Conservation (phyloP, 35 echinoderm and acorn worm species). For the Diadema setosum region DNA sequence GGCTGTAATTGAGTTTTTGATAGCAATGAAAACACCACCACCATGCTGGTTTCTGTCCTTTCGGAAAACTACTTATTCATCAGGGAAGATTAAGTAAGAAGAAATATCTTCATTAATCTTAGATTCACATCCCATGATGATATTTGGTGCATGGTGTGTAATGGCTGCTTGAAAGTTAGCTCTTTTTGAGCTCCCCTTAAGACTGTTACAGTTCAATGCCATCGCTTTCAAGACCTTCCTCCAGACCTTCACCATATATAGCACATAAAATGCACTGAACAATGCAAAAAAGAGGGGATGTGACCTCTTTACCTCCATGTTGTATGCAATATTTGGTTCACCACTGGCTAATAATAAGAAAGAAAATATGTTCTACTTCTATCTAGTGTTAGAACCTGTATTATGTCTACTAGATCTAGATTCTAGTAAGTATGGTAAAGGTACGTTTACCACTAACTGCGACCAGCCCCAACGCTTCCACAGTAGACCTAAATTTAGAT, state of each 20-base stretch:
- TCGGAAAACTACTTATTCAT: not conserved
- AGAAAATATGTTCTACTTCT: not conserved
- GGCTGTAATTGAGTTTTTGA: not conserved
- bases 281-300: not conserved
- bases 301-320: not conserved
- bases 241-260: not conserved
- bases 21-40: constrained; percentile 1
- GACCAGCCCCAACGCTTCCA: no score
- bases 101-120: not conserved
- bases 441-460: not conserved
- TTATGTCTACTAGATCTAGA: no score
- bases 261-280: not conserved
- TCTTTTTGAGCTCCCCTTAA: not conserved
- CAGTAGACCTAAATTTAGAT: no score
- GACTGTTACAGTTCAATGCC: not conserved
- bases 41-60: not conserved
- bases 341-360: not conserved
- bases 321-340: not conserved
- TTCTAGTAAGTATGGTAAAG: no score
- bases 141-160: not conserved
- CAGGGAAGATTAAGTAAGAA: constrained; percentile 7
- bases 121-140: not conserved
- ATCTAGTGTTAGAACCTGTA: not conserved
- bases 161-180: not conserved
- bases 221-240: not conserved